Conservation (phyloP, 2,113 vertebrate species). For the Recurvirostra avosetta region DNA sequence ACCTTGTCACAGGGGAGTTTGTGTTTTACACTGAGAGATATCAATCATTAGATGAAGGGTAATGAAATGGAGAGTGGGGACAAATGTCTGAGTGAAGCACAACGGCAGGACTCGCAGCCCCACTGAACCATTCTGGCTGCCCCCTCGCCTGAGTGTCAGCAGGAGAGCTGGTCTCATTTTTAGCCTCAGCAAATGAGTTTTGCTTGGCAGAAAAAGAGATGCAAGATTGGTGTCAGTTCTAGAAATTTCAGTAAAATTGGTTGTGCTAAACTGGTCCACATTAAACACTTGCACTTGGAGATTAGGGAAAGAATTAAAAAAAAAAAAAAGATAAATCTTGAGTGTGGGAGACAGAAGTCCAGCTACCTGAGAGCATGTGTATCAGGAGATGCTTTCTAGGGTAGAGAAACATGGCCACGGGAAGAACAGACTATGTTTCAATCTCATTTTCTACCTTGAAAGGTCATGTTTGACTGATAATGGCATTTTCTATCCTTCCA, state of each 20-base stretch:
- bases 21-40: neutral
- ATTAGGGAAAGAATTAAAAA: neutral
- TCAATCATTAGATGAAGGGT: neutral
- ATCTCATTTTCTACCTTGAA: neutral
- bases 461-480: neutral
- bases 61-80: neutral
- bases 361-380: neutral
- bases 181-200: neutral
- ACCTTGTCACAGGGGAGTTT: neutral
- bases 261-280: neutral
- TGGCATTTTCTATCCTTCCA: neutral
- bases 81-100: neutral
- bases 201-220: neutral
- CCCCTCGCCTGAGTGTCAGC: too few relatives aligned
- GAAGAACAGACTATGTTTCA: neutral
- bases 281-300: neutral
- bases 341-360: neutral
- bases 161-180: neutral
- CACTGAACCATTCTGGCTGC: neutral
- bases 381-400: neutral
- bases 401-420: neutral
- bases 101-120: accelerated
- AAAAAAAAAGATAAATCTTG: neutral
- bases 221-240: neutral
- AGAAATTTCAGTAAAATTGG: neutral